phyloP scores from a whole-genome alignment of 30 jellyfish, hydroid and myxozoan species.

The Cassiopea andromeda region DNA sequence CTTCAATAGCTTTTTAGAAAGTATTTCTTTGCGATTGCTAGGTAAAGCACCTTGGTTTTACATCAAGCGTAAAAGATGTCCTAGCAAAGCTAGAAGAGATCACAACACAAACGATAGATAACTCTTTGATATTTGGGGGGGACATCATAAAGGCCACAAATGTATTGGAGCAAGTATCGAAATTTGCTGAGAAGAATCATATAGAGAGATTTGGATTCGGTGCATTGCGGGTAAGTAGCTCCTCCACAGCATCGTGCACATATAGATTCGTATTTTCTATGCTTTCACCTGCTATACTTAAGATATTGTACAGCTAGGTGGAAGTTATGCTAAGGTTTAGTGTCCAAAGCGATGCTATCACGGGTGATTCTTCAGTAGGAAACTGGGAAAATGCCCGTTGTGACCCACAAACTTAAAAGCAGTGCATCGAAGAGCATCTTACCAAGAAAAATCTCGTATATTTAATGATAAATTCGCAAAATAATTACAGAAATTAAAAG shows the following conservation, averaged over 20 bases:
- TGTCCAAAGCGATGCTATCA: too few species aligned
- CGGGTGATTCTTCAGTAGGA: too few species aligned
- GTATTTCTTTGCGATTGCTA: background rate
- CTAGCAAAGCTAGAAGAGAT: constrained; percentile 77
- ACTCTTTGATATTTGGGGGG: constrained; percentile 96
- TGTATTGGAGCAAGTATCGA: constrained; percentile 59
- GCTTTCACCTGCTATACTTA: too few species aligned
- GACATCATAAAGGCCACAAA: constrained; percentile 73
- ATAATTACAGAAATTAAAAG: too few species aligned
- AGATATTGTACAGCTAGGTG: too few species aligned
- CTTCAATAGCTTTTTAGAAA: background rate
- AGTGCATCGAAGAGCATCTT: too few species aligned
- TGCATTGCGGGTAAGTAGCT: constrained; percentile 69
- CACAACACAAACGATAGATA: constrained; percentile 93
- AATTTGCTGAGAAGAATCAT: constrained; percentile 43
- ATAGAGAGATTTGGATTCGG: constrained; percentile 76
- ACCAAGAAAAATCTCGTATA: too few species aligned
- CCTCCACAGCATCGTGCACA: background rate
- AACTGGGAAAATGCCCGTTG: too few species aligned
- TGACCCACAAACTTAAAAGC: too few species aligned
- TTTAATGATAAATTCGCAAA: too few species aligned
- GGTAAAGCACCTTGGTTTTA: constrained; percentile 86
- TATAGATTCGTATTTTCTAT: too few species aligned
- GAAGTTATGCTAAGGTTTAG: too few species aligned
- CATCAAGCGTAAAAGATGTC: constrained; percentile 74